These are phyloP conservation scores for Lethocerus indicus DNA, from an alignment of 1,140 invertebrate species.

Conservation along the genomic window DNA sequence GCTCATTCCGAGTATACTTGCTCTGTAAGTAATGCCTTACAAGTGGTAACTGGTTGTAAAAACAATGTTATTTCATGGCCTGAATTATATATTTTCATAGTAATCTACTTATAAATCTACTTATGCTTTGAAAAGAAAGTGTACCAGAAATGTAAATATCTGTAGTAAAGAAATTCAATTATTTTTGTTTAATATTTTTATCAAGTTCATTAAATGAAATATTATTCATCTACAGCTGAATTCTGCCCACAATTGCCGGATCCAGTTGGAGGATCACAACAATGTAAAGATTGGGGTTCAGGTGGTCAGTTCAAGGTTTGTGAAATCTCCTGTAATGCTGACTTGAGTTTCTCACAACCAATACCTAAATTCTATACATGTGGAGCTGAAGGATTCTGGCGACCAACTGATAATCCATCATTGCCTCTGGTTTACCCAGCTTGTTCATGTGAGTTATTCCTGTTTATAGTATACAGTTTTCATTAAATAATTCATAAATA, in stretches of 20 bases:
- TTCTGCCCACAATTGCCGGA: slow-evolving; percentile 76
- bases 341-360: slow-evolving; percentile 72
- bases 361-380: slow-evolving; percentile 92
- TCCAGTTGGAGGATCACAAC: slow-evolving; percentile 75
- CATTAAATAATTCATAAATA: background rate
- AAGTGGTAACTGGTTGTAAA: no score
- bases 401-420: slow-evolving; percentile 62
- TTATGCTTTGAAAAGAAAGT: background rate
- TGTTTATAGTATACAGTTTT: background rate
- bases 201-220: slow-evolving; percentile 8
- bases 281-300: slow-evolving; percentile 90
- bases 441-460: slow-evolving; percentile 53
- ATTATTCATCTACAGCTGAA: slow-evolving; percentile 42
- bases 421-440: slow-evolving; percentile 74
- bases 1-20: slow-evolving; percentile 86
- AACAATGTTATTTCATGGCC: no score
- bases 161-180: background rate
- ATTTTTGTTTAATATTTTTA: background rate
- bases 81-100: background rate
- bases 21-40: slow-evolving; percentile 46
- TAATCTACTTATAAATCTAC: background rate
- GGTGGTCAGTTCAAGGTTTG: slow-evolving; percentile 88
- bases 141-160: no score
- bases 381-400: slow-evolving; percentile 90
- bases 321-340: slow-evolving; percentile 73